Conservation (phyloP, 2,888 invertebrate genomes). For the Pasiphila rectangulata region DNA sequence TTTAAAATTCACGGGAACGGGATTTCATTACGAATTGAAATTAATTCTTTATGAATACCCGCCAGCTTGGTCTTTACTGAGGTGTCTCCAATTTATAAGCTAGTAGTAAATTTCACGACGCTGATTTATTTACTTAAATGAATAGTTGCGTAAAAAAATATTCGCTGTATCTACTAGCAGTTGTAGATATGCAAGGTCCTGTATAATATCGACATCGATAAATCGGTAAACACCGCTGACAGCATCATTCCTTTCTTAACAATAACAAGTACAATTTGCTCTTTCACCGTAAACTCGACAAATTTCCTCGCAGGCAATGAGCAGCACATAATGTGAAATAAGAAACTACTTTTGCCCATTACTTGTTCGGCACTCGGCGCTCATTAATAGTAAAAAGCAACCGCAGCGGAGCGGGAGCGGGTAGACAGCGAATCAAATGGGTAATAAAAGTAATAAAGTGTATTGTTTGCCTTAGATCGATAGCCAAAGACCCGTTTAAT, state of each 20-base stretch:
- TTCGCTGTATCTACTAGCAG: background rate
- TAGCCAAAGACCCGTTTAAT: slow-evolving; percentile 71
- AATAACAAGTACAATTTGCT: slow-evolving; percentile 21
- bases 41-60: slow-evolving; percentile 23
- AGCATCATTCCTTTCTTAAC: slow-evolving; percentile 9
- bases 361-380: slow-evolving; percentile 34
- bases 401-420: slow-evolving; percentile 40
- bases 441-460: slow-evolving; percentile 73
- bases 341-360: slow-evolving; percentile 39
- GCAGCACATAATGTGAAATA: slow-evolving; percentile 32
- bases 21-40: slow-evolving; percentile 26
- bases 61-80: slow-evolving; percentile 5
- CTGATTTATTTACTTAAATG: slow-evolving; percentile 18
- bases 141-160: slow-evolving; percentile 13
- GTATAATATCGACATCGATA: slow-evolving; percentile 21
- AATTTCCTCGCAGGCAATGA: slow-evolving; percentile 29
- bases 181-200: slow-evolving; percentile 7
- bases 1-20: slow-evolving; percentile 21
- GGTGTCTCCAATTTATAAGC: slow-evolving; percentile 13
- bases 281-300: slow-evolving; percentile 23
- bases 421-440: slow-evolving; percentile 61
- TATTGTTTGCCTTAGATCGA: slow-evolving; percentile 75
- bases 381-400: slow-evolving; percentile 56
- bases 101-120: slow-evolving; percentile 15
- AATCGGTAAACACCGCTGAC: slow-evolving; percentile 3